Conservation (phyloP, 2,888 invertebrate species). For the Drosophila ochracea region DNA sequence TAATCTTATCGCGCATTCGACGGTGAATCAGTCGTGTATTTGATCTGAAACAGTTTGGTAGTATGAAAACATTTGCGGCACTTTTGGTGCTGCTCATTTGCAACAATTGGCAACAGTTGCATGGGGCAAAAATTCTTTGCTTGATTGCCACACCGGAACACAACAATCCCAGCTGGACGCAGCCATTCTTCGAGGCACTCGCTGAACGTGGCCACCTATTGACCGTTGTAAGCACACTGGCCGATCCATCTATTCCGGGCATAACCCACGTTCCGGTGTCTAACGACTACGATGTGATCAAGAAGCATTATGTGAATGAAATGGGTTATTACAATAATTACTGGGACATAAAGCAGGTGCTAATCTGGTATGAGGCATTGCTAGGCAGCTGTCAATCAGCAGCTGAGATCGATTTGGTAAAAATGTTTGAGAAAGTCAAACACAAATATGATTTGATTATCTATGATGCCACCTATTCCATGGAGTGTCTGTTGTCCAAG, state of each 20-base stretch:
- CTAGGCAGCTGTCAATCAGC: conserved; percentile 54
- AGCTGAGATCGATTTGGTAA: neutral
- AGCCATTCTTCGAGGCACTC: conserved; percentile 53
- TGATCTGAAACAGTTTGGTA: conserved; percentile 2
- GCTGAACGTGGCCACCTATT: conserved; percentile 55
- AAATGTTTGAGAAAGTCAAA: neutral
- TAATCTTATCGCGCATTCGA: conserved; percentile 35
- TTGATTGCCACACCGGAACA: conserved; percentile 55
- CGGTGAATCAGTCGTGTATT: conserved; percentile 50
- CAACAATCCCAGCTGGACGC: conserved; percentile 64
- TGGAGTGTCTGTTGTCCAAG: conserved; percentile 48
- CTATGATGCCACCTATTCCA: conserved; percentile 53
- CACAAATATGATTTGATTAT: conserved; percentile 57
- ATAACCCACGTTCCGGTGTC: conserved; percentile 19
- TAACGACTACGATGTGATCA: conserved; percentile 51
- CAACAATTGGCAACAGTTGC: conserved; percentile 24
- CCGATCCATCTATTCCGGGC: conserved; percentile 10
- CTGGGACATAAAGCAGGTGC: conserved; percentile 46
- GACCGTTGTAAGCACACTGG: conserved; percentile 41
- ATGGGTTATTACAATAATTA: conserved; percentile 13
- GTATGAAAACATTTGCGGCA: conserved; percentile 34
- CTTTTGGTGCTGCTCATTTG: conserved; percentile 19
- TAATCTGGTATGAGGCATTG: conserved; percentile 67
- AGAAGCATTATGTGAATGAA: conserved; percentile 43
- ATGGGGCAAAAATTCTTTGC: conserved; percentile 60